phyloP scores from a whole-genome alignment of 2,797 vertebrate genomes.

The Microctenopoma stevenorrisi region DNA sequence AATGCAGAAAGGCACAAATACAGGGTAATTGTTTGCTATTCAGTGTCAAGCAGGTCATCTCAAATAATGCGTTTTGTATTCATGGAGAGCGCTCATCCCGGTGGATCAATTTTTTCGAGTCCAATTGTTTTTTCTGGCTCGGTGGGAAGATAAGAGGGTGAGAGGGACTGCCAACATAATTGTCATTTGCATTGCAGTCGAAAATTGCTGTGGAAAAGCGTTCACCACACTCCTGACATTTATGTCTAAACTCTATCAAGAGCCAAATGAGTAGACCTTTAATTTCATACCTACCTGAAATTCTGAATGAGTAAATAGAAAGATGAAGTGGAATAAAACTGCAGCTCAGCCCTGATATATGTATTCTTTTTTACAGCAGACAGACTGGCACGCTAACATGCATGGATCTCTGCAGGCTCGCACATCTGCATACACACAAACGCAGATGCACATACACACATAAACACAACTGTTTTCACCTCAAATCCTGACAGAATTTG shows the following conservation, averaged over 20 bases:
- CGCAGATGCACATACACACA: conserved; percentile 40
- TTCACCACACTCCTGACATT: conserved; percentile 43
- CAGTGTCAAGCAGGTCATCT: conserved; percentile 66
- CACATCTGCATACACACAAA: conserved; percentile 31
- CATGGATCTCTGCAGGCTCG: conserved; percentile 15
- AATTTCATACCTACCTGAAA: conserved; percentile 53
- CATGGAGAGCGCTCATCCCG: conserved; percentile 61
- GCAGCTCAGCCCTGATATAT: conserved; percentile 30
- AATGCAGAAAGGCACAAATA: conserved; percentile 66
- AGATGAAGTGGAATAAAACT: conserved; percentile 49
- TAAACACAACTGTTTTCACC: conserved; percentile 66
- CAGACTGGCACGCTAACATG: conserved; percentile 13
- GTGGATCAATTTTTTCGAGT: conserved; percentile 65
- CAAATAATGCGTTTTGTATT: conserved; percentile 72
- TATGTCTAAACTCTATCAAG: conserved; percentile 60
- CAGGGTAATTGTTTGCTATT: conserved; percentile 65
- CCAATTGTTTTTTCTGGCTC: conserved; percentile 66
- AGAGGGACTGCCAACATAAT: conserved; percentile 65
- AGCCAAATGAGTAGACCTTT: conserved; percentile 49
- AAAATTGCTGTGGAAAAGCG: conserved; percentile 57
- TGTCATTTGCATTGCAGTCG: conserved; percentile 72
- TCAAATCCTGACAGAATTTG: conserved; percentile 65
- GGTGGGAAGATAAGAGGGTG: conserved; percentile 66
- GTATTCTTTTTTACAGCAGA: conserved; percentile 12
- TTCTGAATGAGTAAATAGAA: conserved; percentile 54